Evolutionary conservation across 2,797 vertebrate genomes (phyloP), one percentile per base, ranked within the genome.

Genomic region (Loris lydekkerianus): DNA sequence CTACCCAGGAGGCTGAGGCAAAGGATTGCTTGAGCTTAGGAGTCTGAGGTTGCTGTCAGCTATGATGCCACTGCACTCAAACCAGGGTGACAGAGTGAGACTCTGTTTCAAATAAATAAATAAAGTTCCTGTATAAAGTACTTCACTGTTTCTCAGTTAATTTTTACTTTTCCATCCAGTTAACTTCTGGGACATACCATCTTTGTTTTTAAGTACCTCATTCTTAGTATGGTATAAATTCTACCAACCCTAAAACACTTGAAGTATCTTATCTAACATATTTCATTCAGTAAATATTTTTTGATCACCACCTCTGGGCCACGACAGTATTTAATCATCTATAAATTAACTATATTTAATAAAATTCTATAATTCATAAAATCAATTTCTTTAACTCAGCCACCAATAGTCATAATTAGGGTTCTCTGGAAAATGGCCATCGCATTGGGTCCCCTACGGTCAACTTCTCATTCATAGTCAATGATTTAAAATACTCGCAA

Each of bases 171-270:
- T 75, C 61, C 23, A 21, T 56, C 72, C 81, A 21, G 65, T 58
- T 60, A 37, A 96, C 53, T 86, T 63, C 75, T 80, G n/a, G 23
- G 40, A 46, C 21, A 1, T 18, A 81, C 37, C 31, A 60, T 70
- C 86, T 70, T 56, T 69, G 18, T 86, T 83, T 77, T 56, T 31
- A 87, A 92, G 29, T 40, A 34, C 27, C 53, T 95, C 77, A 56
- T 49, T 86, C 34, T 76, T 40, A 9, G 72, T 20, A 53, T 49
- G 43, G 21, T 77, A 72, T 60, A 72, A 77, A 67, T 67, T 60
- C 82, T 77, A 29, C 61, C 46, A 11, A 7, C 43, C 25, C 56
- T 63, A 40, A 86, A 84, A 81, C 53, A 86, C 27, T 25, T 20
- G 2, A 63, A 76, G 49, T 21, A 23, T 89, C 69, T 82, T 89